Base-by-base conservation (phyloP, 2,888 invertebrate species). In the Dilophus febrilis region DNA sequence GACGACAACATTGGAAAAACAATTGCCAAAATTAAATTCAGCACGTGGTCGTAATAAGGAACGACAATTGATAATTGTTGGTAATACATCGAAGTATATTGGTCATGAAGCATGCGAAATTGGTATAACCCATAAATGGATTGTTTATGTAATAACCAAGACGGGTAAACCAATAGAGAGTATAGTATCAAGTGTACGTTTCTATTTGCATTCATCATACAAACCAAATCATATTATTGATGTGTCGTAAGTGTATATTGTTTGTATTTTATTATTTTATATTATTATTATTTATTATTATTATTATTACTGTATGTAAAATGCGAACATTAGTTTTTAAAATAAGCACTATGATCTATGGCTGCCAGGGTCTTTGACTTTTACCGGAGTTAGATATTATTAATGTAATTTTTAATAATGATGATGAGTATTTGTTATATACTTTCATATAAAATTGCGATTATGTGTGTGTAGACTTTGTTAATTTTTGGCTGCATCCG, bases 121-220 rank as follows among this genome's bases (percentile, higher is more conserved):
- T 26, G 71, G 71, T 17, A 74, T 80, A 1, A 85, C 82, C 7
- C 86, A 91, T 62, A 86, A 87, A 58, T 91, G 91, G 91, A 73
- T 88, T 64, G 72, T 90, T 41, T 91, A 90, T 65, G 75, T 90
- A 2, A 71, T 85, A 49, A 79, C 79, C 0, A 71, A 74, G 40
- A 66, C 72, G 42, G 70, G 72, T 19, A 62, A 64, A 44, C 71
- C 70, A 18, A 69, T 74, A 44, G 68, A 75, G 14, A 60, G 67
- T 36, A 74, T 80, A 51, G 67, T 87, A 4, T 68, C 71, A 35
- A 79, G 78, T 59, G 82, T 86, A 41, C 68, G 77, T 44, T 86
- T 87, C 52, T 74, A 78, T 47, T 65, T 91, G 40, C 87, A 91
- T 64, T 78, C 81, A 17, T 86, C 85, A 18, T 91, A 88, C 63